phyloP scores from a whole-genome alignment of 2,888 invertebrate genomes.

The Anorthoa munda region DNA sequence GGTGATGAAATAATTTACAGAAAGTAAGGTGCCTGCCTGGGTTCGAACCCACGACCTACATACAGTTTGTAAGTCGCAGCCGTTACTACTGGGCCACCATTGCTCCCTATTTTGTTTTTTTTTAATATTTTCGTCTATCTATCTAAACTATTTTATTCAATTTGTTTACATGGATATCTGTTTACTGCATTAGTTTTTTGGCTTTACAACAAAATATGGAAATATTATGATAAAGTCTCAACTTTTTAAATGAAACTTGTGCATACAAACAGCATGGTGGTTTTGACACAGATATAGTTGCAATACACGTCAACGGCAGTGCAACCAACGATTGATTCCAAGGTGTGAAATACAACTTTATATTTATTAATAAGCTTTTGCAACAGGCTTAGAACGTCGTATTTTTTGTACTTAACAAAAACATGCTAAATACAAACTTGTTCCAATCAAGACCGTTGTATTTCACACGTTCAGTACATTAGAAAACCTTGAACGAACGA shows the following conservation, averaged over 20 bases:
- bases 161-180: too few relatives aligned
- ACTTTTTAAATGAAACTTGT: slow-evolving; percentile 10
- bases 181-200: background rate
- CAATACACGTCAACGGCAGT: background rate
- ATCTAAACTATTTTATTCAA: too few relatives aligned
- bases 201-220: background rate
- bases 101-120: too few relatives aligned
- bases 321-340: slow-evolving; percentile 2
- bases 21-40: too few relatives aligned
- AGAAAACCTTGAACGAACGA: slow-evolving; percentile 25
- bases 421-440: too few relatives aligned
- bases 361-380: background rate
- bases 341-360: slow-evolving; percentile 16
- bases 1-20: too few relatives aligned
- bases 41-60: too few relatives aligned
- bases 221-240: background rate
- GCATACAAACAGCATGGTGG: slow-evolving; percentile 39
- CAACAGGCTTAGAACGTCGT: background rate
- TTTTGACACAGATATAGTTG: background rate
- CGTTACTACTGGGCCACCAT: too few relatives aligned
- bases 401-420: too few relatives aligned
- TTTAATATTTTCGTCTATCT: too few relatives aligned
- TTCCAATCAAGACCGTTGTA: slow-evolving; percentile 6
- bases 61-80: too few relatives aligned
- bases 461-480: slow-evolving; percentile 15